A percentile compares a stretch with the other conserved stretches of the same genome.
phyloP scores from a whole-genome alignment of 2,113 vertebrate species.

The Raphicerus campestris region DNA sequence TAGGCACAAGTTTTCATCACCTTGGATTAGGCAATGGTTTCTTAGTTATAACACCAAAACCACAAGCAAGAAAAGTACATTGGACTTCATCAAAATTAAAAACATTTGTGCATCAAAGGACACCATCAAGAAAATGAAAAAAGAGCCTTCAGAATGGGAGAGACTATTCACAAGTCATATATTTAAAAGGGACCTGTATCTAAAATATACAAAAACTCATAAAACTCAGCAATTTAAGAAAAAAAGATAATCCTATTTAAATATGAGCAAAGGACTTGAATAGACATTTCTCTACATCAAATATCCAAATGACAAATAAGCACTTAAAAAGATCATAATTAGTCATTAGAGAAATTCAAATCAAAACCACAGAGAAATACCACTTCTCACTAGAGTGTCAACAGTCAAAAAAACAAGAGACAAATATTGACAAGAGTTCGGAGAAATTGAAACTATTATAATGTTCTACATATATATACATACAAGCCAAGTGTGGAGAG shows the following conservation, averaged over 20 bases:
- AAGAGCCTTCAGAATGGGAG: background rate
- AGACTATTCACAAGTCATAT: background rate
- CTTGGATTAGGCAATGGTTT: background rate
- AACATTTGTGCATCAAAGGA: background rate
- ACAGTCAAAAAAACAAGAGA: background rate
- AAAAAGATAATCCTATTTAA: background rate
- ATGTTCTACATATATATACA: background rate
- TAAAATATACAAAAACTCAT: background rate
- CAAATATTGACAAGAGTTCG: background rate
- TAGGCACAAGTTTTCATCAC: background rate
- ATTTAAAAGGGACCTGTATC: background rate
- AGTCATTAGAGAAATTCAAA: background rate
- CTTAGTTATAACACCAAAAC: background rate
- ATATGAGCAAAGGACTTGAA: background rate
- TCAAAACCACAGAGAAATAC: background rate
- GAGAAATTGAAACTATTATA: background rate
- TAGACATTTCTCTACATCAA: background rate
- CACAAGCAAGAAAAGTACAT: background rate
- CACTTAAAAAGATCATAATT: background rate
- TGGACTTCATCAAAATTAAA: background rate
- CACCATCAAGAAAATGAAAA: background rate
- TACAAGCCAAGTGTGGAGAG: background rate
- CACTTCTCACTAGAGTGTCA: background rate
- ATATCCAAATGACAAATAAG: background rate
- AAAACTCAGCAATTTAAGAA: background rate